Percentiles rank a stretch among this genome's conserved stretches.
These are phyloP conservation scores for Lacerta agilis DNA, from an alignment of 2,797 vertebrate species.

Conservation along the genomic window DNA sequence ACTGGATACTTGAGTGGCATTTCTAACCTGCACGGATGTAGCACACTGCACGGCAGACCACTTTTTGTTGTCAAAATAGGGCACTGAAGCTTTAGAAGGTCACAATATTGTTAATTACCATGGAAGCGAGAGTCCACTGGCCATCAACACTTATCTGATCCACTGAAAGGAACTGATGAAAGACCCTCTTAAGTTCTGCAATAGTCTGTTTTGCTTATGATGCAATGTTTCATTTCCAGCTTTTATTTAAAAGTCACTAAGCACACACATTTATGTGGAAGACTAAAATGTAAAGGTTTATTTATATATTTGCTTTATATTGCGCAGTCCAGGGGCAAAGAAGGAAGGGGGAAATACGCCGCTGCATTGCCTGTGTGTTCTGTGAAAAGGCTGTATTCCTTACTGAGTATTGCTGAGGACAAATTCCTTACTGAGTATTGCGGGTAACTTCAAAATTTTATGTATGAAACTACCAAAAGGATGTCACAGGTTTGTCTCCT, in stretches of 20 bases:
- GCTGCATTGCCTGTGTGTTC: not conserved
- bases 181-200: slow-evolving; percentile 77
- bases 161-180: slow-evolving; percentile 78
- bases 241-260: too few relatives aligned
- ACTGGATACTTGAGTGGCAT: slow-evolving; percentile 28
- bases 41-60: not conserved
- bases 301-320: too few relatives aligned
- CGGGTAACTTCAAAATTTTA: not conserved
- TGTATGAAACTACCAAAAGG: slow-evolving; percentile 13
- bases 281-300: too few relatives aligned
- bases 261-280: too few relatives aligned
- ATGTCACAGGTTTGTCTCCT: slow-evolving; percentile 10
- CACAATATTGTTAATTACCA: not conserved
- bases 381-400: not conserved
- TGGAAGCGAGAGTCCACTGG: slow-evolving; percentile 38
- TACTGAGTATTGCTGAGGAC: not conserved
- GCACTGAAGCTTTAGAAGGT: slow-evolving; percentile 8
- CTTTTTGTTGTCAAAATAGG: slow-evolving; percentile 29
- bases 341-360: too few relatives aligned
- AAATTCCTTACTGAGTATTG: slow-evolving; percentile 3
- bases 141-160: slow-evolving; percentile 78
- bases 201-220: slow-evolving; percentile 64
- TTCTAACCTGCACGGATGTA: slow-evolving; percentile 25
- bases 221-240: not conserved
- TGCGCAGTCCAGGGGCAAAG: too few relatives aligned